Percentiles rank a stretch among this genome's conserved stretches.
These are phyloP conservation scores for Phorcus lineatus DNA, from an alignment of 2,888 invertebrate species.

Conservation along the genomic window DNA sequence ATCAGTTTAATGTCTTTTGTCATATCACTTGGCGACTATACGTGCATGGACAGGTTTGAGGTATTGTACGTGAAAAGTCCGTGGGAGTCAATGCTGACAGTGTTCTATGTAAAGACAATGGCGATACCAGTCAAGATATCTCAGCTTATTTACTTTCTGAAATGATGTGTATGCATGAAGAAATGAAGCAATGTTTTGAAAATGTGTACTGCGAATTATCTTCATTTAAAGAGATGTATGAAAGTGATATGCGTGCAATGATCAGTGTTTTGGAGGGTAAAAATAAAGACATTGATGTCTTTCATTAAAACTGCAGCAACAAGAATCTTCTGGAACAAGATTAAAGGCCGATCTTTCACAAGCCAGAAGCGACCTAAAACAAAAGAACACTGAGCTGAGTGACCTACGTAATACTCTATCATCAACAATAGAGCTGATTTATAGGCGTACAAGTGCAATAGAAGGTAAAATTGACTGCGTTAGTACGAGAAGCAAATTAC, in stretches of 20 bases:
- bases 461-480: not conserved
- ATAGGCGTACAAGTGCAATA: not conserved
- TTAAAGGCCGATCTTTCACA: not conserved
- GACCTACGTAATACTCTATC: not conserved
- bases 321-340: not conserved
- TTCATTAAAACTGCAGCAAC: not conserved
- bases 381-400: not conserved
- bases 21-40: too few relatives aligned
- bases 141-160: not conserved
- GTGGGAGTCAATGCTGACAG: too few relatives aligned
- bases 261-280: not conserved
- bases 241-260: not conserved
- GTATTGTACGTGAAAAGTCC: too few relatives aligned
- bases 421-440: not conserved
- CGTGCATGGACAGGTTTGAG: too few relatives aligned
- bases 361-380: not conserved
- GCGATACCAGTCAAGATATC: not conserved
- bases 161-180: not conserved
- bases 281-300: not conserved
- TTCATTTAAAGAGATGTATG: not conserved
- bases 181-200: not conserved
- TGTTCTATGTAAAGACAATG: not conserved
- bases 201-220: not conserved
- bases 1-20: too few relatives aligned
- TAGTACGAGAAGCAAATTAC: too few relatives aligned